A percentile compares a stretch with the other conserved stretches of the same genome.
Evolutionary conservation across 2,888 invertebrate species (phyloP).

Genomic region (Campoplex nolae): DNA sequence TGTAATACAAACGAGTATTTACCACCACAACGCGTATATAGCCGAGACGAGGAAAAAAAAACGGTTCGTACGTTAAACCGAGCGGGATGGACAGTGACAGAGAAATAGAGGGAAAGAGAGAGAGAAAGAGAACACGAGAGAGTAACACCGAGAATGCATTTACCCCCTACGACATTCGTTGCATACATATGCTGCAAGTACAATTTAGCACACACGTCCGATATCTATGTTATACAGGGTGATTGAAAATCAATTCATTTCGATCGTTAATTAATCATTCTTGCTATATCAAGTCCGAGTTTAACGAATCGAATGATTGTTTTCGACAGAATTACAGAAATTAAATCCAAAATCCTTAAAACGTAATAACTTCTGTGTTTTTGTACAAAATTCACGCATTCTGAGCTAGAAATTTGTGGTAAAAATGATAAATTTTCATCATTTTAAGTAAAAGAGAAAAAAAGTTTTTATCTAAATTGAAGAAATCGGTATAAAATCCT

Average conservation of each 20-base stretch:
- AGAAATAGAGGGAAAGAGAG: constrained; percentile 23
- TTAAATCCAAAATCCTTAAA: too few relatives aligned
- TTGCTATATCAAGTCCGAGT: background rate
- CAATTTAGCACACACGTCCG: constrained; percentile 16
- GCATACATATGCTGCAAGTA: constrained; percentile 29
- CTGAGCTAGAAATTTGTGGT: background rate
- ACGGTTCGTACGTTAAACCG: constrained; percentile 57
- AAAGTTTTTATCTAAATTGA: background rate
- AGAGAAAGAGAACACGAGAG: constrained; percentile 43
- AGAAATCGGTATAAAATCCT: background rate
- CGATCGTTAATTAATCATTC: background rate
- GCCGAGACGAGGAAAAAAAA: constrained; percentile 51
- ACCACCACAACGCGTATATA: constrained; percentile 68
- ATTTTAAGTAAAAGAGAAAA: background rate
- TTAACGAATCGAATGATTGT: background rate
- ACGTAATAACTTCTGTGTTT: background rate
- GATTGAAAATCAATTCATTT: constrained; percentile 23
- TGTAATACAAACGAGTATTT: constrained; percentile 64
- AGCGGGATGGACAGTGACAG: constrained; percentile 45
- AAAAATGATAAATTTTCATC: background rate
- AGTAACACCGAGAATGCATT: constrained; percentile 57
- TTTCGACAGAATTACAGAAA: background rate
- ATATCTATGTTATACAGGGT: constrained; percentile 31
- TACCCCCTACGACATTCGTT: constrained; percentile 61
- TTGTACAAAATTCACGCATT: background rate